phyloP scores from a whole-genome alignment of 1,140 invertebrate genomes.

The Anastrepha ludens region DNA sequence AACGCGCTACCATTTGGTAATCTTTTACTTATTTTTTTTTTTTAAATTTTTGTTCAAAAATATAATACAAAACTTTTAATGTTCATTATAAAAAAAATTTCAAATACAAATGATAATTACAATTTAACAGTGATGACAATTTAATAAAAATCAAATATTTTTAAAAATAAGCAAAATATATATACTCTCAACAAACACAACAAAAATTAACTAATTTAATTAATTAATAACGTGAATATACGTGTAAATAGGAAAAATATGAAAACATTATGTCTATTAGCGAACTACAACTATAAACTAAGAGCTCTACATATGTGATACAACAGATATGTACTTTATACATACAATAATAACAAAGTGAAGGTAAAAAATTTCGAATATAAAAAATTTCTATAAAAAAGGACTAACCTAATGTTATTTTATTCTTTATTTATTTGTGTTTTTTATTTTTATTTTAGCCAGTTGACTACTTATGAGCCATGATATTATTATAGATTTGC shows the following conservation, averaged over 20 bases:
- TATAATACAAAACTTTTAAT: slow-evolving; percentile 38
- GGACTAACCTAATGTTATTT: slow-evolving; percentile 11
- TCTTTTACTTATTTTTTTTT: slow-evolving; percentile 38
- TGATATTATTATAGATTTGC: not conserved
- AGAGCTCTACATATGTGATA: slow-evolving; percentile 5
- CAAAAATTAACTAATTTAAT: slow-evolving; percentile 42
- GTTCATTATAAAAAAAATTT: slow-evolving; percentile 34
- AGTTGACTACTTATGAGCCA: not conserved
- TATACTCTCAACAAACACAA: slow-evolving; percentile 30
- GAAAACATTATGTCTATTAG: slow-evolving; percentile 9
- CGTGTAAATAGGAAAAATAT: slow-evolving; percentile 41
- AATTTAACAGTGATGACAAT: slow-evolving; percentile 7
- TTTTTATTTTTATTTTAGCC: slow-evolving; percentile 17
- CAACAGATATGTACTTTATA: slow-evolving; percentile 25
- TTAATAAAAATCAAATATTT: not conserved
- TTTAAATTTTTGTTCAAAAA: slow-evolving; percentile 44
- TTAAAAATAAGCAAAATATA: slow-evolving; percentile 30
- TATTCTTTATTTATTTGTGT: not conserved
- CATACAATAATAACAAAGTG: not conserved
- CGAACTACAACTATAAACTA: slow-evolving; percentile 32
- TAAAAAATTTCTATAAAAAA: slow-evolving; percentile 51
- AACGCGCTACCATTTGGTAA: slow-evolving; percentile 13
- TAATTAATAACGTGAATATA: slow-evolving; percentile 2
- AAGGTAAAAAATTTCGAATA: slow-evolving; percentile 50
- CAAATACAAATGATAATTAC: slow-evolving; percentile 44